These are phyloP conservation scores for Dolichallabes microphthalmus DNA, from an alignment of 2,113 vertebrate species.

Conservation along the genomic window DNA sequence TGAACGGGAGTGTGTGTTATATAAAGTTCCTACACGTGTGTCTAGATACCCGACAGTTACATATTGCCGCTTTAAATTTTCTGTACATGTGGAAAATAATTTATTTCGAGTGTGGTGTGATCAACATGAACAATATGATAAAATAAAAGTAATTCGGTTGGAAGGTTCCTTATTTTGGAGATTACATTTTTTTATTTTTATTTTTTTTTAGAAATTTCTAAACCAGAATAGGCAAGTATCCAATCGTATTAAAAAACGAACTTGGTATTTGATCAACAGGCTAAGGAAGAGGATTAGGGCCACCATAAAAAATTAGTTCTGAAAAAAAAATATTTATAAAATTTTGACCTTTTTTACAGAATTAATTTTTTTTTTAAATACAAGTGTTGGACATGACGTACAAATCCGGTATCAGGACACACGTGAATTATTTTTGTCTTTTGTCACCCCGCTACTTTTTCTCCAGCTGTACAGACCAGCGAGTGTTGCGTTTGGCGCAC, in stretches of 20 bases:
- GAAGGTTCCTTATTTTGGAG: neutral
- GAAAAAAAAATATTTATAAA: no score
- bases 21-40: neutral
- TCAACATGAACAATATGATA: neutral
- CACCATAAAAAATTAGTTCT: no score
- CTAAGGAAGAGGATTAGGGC: no score
- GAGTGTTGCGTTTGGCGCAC: constrained; percentile 68
- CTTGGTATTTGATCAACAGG: no score
- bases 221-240: no score
- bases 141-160: neutral
- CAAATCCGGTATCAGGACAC: neutral
- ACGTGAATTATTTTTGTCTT: neutral
- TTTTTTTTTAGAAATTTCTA: no score
- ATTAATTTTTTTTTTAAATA: no score
- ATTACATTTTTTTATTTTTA: neutral
- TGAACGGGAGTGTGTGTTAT: no score
- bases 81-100: no score
- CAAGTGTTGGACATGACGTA: neutral
- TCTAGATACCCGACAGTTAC: neutral
- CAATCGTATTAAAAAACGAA: no score
- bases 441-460: neutral
- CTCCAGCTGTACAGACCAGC: constrained; percentile 75
- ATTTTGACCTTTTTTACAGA: no score
- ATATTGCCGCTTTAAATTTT: neutral
- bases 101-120: neutral